Evolutionary conservation across 2,888 invertebrate genomes (phyloP).

Genomic region (Eupithecia insigniata): DNA sequence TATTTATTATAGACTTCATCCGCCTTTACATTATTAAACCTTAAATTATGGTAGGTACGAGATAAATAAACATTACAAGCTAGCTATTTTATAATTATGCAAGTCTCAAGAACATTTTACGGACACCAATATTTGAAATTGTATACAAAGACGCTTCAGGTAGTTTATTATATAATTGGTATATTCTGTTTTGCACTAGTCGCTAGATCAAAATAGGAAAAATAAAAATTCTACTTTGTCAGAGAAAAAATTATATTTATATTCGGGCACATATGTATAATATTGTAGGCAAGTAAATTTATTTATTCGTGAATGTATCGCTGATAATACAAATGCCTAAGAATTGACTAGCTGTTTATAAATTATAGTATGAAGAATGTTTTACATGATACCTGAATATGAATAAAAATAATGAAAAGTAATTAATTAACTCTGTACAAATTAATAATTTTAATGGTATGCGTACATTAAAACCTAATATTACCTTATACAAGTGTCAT

Average conservation of each 20-base stretch:
- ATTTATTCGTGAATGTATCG: conserved; percentile 36
- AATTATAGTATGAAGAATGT: conserved; percentile 49
- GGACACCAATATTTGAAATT: conserved; percentile 54
- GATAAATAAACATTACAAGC: conserved; percentile 65
- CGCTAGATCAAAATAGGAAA: conserved; percentile 1
- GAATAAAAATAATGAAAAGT: conserved; percentile 45
- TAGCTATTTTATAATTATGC: conserved; percentile 71
- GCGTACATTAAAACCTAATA: conserved; percentile 51
- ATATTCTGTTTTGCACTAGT: conserved; percentile 7
- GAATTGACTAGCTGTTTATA: conserved; percentile 65
- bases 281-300: conserved; percentile 31
- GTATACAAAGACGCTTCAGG: conserved; percentile 51
- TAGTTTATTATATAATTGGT: conserved; percentile 46
- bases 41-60: conserved; percentile 62
- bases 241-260: neutral
- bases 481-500: conserved; percentile 73
- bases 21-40: conserved; percentile 57
- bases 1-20: conserved; percentile 33
- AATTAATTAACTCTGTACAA: conserved; percentile 67
- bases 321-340: conserved; percentile 56
- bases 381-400: conserved; percentile 45
- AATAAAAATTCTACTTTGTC: neutral
- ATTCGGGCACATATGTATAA: conserved; percentile 14
- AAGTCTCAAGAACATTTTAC: conserved; percentile 60
- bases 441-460: conserved; percentile 59